Conservation (phyloP, 2,888 invertebrate species). For the Polydesmus complanatus region DNA sequence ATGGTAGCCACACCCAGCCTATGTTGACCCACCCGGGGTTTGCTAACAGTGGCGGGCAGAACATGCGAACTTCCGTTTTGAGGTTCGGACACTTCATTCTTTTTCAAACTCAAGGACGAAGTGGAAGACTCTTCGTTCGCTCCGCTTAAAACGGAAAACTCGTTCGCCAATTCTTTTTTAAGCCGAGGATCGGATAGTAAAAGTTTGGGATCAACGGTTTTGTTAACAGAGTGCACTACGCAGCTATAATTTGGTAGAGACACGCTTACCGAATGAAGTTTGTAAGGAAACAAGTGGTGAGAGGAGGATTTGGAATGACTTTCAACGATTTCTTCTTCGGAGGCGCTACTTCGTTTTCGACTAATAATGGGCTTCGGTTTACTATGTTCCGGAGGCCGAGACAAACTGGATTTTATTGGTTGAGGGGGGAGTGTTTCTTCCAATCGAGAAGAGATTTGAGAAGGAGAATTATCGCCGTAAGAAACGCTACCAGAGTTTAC, state of each 20-base stretch:
- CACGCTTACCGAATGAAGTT: constrained; percentile 13
- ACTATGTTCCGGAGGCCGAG: too few species aligned
- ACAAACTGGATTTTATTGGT: background rate
- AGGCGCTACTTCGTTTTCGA: background rate
- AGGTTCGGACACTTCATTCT: background rate
- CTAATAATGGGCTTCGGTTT: background rate
- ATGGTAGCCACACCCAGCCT: background rate
- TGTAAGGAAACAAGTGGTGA: constrained; percentile 20
- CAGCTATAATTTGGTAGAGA: constrained; percentile 19
- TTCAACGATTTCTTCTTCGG: background rate
- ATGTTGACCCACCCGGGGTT: background rate
- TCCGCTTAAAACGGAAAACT: background rate
- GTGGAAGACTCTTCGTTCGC: background rate
- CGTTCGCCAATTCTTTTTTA: constrained; percentile 19
- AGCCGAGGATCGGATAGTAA: constrained; percentile 32
- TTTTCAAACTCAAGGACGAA: background rate
- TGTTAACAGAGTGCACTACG: constrained; percentile 16
- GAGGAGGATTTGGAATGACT: background rate
- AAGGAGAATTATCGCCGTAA: background rate
- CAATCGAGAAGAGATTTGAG: background rate
- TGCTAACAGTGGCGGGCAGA: background rate
- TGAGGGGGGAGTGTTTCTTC: background rate
- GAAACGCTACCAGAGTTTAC: background rate
- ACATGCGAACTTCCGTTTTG: background rate
- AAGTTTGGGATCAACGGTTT: constrained; percentile 23